These are phyloP conservation scores for Nannobrachium achirus DNA, from an alignment of 2,113 vertebrate species.

Conservation along the genomic window DNA sequence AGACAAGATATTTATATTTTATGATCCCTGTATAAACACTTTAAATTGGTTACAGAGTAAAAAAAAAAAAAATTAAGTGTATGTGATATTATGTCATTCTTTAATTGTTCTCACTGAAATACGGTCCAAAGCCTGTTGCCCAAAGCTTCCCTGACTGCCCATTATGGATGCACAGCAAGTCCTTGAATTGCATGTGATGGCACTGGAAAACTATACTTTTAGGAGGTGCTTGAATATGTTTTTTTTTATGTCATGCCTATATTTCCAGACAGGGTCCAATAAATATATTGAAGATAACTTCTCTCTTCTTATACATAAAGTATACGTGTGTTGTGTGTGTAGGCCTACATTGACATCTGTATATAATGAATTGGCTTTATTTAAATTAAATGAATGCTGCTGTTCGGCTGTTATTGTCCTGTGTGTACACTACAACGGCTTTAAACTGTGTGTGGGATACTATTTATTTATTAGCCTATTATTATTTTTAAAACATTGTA, in stretches of 20 bases:
- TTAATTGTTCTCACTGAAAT: background rate
- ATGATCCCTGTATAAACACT: slow-evolving; percentile 12
- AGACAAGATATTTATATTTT: slow-evolving; percentile 26
- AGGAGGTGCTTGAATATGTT: background rate
- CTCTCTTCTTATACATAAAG: slow-evolving; percentile 36
- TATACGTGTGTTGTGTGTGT: background rate
- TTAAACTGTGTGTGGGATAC: background rate
- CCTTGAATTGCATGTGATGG: slow-evolving; percentile 10
- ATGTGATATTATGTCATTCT: background rate
- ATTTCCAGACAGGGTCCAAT: slow-evolving; percentile 41
- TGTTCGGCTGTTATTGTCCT: background rate
- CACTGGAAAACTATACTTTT: slow-evolving; percentile 23
- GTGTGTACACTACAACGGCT: background rate
- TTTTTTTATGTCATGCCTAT: slow-evolving; percentile 43
- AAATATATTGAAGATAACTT: slow-evolving; percentile 19
- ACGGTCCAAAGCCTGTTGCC: background rate
- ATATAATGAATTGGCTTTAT: slow-evolving; percentile 60
- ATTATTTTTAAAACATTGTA: background rate
- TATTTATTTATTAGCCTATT: background rate
- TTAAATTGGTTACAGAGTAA: slow-evolving; percentile 13
- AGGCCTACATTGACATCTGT: slow-evolving; percentile 28
- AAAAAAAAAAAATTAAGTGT: background rate
- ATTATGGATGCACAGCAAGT: background rate
- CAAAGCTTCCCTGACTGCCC: background rate
- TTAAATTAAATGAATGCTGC: slow-evolving; percentile 45